Evolutionary conservation across 2,113 vertebrate genomes (phyloP).

Genomic region (Dasyornis broadbenti): DNA sequence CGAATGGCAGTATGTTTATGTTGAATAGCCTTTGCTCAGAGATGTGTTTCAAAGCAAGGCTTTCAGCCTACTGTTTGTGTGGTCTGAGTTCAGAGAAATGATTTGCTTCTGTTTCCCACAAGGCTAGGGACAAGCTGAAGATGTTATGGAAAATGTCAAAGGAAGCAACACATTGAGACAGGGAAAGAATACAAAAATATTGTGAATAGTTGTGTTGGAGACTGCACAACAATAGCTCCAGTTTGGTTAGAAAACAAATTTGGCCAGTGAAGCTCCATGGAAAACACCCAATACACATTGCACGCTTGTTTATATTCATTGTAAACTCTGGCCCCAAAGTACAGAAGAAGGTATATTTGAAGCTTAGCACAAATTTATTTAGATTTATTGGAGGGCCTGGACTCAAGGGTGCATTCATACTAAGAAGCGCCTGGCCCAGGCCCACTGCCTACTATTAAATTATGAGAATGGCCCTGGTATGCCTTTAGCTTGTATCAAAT

Average conservation of each 20-base stretch:
- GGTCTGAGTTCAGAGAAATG: not conserved
- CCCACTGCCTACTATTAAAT: not conserved
- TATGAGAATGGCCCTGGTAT: not conserved
- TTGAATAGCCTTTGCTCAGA: not conserved
- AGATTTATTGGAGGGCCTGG: not conserved
- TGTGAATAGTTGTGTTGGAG: not conserved
- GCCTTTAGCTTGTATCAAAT: not conserved
- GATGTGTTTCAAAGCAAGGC: not conserved
- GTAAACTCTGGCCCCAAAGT: not conserved
- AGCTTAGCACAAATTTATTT: not conserved
- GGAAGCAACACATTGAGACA: not conserved
- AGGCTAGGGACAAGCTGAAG: not conserved
- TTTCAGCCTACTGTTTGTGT: constrained; percentile 34
- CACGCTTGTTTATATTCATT: not conserved
- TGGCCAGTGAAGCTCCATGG: not conserved
- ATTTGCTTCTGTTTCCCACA: constrained; percentile 47
- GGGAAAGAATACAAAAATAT: not conserved
- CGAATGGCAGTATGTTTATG: not conserved
- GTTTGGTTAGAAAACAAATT: not conserved
- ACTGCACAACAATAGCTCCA: not conserved
- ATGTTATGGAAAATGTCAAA: constrained; percentile 45
- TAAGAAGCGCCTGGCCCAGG: not conserved
- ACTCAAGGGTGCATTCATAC: not conserved
- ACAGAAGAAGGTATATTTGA: not conserved
- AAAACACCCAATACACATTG: not conserved